phyloP scores from a whole-genome alignment of 2,113 vertebrate species.

The Paratilapia polleni region DNA sequence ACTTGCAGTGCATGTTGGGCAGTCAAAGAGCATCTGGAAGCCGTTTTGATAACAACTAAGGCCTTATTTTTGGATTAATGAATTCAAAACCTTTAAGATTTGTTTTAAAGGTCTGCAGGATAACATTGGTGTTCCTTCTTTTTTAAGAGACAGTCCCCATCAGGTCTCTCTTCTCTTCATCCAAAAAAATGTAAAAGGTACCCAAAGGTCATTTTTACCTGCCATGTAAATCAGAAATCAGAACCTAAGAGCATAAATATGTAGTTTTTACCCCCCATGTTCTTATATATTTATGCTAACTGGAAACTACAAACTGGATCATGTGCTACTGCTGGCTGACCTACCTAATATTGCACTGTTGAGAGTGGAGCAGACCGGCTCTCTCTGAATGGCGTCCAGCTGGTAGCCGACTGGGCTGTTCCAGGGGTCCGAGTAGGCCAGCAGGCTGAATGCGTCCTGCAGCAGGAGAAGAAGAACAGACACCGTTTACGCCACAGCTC shows the following conservation, averaged over 20 bases:
- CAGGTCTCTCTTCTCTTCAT: not conserved
- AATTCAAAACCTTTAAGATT: not conserved
- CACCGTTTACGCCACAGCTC: not conserved
- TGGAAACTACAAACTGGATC: not conserved
- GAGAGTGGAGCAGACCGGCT: slow-evolving; percentile 97
- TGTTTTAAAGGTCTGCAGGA: fast-evolving
- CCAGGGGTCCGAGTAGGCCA: slow-evolving; percentile 98
- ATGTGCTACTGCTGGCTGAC: not conserved
- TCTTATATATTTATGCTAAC: not conserved
- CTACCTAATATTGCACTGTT: slow-evolving; percentile 99
- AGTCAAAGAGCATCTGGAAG: not conserved
- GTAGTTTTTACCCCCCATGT: no score
- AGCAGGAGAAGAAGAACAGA: not conserved
- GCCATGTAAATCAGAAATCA: no score
- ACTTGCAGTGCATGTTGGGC: not conserved
- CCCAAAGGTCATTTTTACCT: no score
- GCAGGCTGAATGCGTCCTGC: slow-evolving; percentile 97
- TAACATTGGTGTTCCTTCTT: no score
- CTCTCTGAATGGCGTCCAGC: slow-evolving; percentile 95
- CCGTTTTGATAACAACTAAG: not conserved
- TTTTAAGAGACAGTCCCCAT: not conserved
- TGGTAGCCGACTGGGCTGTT: slow-evolving; percentile 97
- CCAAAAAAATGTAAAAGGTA: not conserved
- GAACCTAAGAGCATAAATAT: no score
- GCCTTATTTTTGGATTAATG: not conserved